These are phyloP conservation scores for Cyanoramphus novaezelandiae DNA, from an alignment of 2,113 vertebrate genomes.

Conservation along the genomic window DNA sequence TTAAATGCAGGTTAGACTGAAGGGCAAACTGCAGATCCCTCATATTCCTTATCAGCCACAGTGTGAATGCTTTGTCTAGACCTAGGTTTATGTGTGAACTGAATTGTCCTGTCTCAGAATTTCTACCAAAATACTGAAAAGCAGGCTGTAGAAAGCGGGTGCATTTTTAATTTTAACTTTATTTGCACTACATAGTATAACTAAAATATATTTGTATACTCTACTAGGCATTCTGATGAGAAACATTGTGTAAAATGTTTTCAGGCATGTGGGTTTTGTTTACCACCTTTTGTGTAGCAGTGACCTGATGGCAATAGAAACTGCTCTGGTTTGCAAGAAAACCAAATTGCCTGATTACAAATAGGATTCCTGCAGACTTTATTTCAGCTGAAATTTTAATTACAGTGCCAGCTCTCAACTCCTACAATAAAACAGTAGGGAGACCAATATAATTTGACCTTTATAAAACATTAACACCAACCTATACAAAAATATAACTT, in stretches of 20 bases:
- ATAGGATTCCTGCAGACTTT: background rate
- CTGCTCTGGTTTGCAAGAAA: constrained; percentile 4
- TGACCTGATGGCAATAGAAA: background rate
- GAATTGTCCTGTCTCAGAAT: background rate
- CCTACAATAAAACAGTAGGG: constrained; percentile 13
- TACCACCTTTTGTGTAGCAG: background rate
- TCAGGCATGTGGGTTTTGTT: background rate
- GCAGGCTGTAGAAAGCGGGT: background rate
- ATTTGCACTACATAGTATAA: background rate
- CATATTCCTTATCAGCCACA: fast-evolving
- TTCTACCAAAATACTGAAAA: background rate
- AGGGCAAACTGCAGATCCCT: background rate
- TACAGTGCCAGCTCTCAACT: background rate
- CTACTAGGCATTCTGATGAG: background rate
- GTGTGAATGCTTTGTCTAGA: background rate
- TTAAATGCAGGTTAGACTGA: background rate
- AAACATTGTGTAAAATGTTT: background rate
- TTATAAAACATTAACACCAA: constrained; percentile 38
- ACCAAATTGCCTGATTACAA: constrained; percentile 6
- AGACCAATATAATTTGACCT: constrained; percentile 31
- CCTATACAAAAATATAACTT: background rate
- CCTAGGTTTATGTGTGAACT: background rate
- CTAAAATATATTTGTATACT: background rate
- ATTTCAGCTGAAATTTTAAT: constrained; percentile 58
- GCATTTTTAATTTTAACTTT: background rate